Evolutionary conservation across 2,113 vertebrate species (phyloP).

Genomic region (Procapra przewalskii): DNA sequence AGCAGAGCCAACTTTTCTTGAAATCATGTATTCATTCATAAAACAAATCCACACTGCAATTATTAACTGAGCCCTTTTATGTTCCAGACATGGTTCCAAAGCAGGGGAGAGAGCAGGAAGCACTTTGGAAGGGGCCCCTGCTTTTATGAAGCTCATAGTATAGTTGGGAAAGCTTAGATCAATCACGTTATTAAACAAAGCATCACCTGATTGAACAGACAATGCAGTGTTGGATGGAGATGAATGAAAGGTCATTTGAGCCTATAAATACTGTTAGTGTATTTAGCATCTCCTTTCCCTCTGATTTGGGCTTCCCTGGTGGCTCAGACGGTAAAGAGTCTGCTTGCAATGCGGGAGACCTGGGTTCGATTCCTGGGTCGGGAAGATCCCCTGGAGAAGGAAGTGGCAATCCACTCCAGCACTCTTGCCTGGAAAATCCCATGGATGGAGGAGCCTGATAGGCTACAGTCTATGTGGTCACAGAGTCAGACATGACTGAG

Average conservation of each 20-base stretch:
- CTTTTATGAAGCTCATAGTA: not conserved
- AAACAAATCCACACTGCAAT: slow-evolving; percentile 4
- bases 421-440: no score
- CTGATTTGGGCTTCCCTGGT: not conserved
- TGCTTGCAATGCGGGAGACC: no score
- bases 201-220: not conserved
- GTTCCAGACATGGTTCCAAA: not conserved
- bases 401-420: no score
- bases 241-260: not conserved
- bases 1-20: slow-evolving; percentile 21
- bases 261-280: not conserved
- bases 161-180: not conserved
- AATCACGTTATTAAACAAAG: slow-evolving; percentile 13
- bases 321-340: no score
- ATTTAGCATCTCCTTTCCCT: not conserved
- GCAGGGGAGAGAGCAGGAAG: not conserved
- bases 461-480: no score
- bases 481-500: no score
- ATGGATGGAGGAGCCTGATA: no score
- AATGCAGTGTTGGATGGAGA: not conserved
- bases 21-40: slow-evolving; percentile 52
- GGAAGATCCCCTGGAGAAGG: no score
- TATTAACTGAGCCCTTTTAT: slow-evolving; percentile 17
- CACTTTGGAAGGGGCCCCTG: not conserved
- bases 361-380: no score